Evolutionary conservation across 2,797 vertebrate genomes (phyloP).

Genomic region (Sarcophilus harrisii): DNA sequence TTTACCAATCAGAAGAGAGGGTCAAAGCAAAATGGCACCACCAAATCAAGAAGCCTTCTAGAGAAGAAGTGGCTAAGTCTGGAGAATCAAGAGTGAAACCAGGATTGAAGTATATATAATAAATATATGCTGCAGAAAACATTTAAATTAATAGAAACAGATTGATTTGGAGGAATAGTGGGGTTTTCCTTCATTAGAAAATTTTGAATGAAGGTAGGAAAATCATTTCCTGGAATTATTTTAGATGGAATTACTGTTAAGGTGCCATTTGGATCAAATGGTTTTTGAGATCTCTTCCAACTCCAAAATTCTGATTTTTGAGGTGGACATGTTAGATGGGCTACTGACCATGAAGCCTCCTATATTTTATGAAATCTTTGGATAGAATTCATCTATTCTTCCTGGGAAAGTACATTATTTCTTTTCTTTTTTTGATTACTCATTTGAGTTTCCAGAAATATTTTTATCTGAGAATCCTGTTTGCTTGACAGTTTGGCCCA

Average conservation of each 20-base stretch:
- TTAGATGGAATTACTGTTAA: neutral
- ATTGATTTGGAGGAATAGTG: neutral
- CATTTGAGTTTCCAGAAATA: constrained; percentile 31
- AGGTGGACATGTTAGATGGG: too few species aligned
- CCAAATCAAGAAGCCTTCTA: neutral
- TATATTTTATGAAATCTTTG: neutral
- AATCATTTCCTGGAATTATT: neutral
- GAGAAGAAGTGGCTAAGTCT: neutral
- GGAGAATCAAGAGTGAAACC: neutral
- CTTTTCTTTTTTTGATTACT: neutral
- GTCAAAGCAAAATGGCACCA: neutral
- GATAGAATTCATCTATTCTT: constrained; percentile 20
- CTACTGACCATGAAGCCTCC: neutral
- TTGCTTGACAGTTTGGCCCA: neutral
- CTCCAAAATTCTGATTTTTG: neutral
- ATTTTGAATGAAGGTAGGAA: neutral
- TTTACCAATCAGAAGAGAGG: neutral
- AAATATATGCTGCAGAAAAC: neutral
- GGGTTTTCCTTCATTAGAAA: neutral
- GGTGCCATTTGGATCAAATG: neutral
- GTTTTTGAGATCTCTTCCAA: neutral
- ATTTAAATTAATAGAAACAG: neutral
- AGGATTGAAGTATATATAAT: neutral
- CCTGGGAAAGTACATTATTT: neutral
- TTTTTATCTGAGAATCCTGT: neutral